Base-by-base conservation (phyloP, 2,113 vertebrate genomes). In the Monarcha castaneiventris region DNA sequence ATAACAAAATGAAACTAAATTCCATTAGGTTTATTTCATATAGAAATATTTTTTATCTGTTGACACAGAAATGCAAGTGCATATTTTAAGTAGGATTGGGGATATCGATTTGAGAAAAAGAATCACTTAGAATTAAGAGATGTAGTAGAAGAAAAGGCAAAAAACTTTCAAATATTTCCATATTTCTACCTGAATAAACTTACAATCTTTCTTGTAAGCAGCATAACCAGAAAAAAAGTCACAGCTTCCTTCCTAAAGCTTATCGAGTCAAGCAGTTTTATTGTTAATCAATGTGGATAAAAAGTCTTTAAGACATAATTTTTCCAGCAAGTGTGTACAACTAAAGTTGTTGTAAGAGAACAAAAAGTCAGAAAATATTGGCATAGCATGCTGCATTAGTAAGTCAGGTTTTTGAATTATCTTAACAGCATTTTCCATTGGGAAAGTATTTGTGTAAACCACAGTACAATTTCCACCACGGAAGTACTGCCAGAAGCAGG, bases 241-340 rank as follows among this genome's bases (percentile, higher is more conserved):
- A 77, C 12, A 80, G 43, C 17, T 92, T 92, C 78, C 61, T 72
- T 86, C 52, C 72, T 55, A 79, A 76, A 81, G 56, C 59, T 84
- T 90, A 69, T 18, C 0, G 0, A 79, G 51, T 62, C 18, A 3
- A 62, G 84, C 12, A 59, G 67, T 74, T 96, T 85, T 87, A 89
- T 62, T 87, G 66, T 87, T 97, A 96, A 95, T 93, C 71, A 89
- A 87, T 90, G 44, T 69, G 44, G 39, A 90, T 72, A 80, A 93
- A 89, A 96, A 71, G 46, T 59, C 81, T 75, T 89, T 55, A 82
- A 89, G 49, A 46, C 41, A 61, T 61, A 68, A 33, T 87, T 89
- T 80, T 92, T 71, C 63, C 61, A 89, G 35, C 37, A 78, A 91
- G 49, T 1, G 5, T 17, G 46, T 76, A 71, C 49, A 89, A 77